Conservation (phyloP, 2,797 vertebrate genomes). For the Notolepis coatsorum region DNA sequence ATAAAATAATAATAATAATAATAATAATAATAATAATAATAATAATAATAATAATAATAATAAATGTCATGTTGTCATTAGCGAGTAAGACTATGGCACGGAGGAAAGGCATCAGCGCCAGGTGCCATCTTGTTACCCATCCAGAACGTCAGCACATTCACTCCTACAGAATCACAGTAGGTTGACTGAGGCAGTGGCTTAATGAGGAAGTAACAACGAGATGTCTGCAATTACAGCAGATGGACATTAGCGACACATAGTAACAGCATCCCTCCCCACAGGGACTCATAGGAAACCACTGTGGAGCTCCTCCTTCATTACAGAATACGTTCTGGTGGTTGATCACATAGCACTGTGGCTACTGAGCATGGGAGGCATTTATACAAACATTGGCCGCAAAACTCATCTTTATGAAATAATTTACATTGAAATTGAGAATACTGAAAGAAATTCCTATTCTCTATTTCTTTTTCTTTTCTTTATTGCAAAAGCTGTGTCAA, state of each 20-base stretch:
- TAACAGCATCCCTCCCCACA: conserved; percentile 26
- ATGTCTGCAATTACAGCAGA: conserved; percentile 39
- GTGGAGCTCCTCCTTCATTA: conserved; percentile 34
- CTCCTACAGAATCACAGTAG: no score
- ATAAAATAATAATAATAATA: no score
- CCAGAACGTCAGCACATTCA: no score
- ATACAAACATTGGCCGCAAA: conserved; percentile 21
- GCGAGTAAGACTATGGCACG: no score
- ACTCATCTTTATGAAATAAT: not conserved
- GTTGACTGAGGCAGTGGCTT: no score
- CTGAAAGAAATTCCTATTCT: conserved; percentile 41
- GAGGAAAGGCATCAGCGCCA: no score
- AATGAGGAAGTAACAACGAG: conserved; percentile 45
- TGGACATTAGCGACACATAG: conserved; percentile 30
- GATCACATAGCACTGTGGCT: conserved; percentile 28
- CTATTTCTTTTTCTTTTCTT: conserved; percentile 13
- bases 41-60: no score
- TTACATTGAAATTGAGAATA: conserved; percentile 8
- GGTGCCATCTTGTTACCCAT: no score
- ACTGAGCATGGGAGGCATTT: conserved; percentile 28
- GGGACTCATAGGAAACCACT: not conserved
- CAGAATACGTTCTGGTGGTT: conserved; percentile 52
- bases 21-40: no score
- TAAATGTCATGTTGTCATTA: no score
- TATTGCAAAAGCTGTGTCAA: conserved; percentile 17